phyloP scores from a whole-genome alignment of 2,797 vertebrate species.

The Tauraco hartlaubi region DNA sequence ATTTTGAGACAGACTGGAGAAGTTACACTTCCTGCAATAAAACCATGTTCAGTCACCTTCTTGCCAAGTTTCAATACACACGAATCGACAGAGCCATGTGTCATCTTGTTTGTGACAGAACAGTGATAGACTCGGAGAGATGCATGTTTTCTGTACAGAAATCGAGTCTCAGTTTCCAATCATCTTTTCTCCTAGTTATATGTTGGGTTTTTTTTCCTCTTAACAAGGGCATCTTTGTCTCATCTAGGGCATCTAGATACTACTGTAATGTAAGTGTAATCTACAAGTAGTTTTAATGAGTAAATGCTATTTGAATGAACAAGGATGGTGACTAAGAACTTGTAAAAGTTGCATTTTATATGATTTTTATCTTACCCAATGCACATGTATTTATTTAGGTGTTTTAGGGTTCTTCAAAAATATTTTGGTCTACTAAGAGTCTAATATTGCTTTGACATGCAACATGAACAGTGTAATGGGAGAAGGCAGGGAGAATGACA shows the following conservation, averaged over 20 bases:
- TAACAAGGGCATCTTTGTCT: not conserved
- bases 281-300: not conserved
- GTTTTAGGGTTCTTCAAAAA: not conserved
- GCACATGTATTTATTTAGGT: not conserved
- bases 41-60: not conserved
- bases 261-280: not conserved
- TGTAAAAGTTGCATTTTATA: not conserved
- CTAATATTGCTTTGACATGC: not conserved
- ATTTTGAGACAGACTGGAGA: not conserved
- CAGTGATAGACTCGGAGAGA: not conserved
- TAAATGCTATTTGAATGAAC: not conserved
- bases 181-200: not conserved
- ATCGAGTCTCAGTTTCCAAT: not conserved
- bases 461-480: not conserved
- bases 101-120: not conserved
- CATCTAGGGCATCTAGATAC: not conserved
- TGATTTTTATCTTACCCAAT: not conserved
- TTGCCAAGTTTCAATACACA: not conserved
- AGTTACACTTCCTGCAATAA: not conserved
- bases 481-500: not conserved
- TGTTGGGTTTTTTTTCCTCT: not conserved
- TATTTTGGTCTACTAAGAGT: not conserved
- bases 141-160: not conserved
- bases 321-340: not conserved
- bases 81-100: accelerated